Conservation (phyloP, 1,140 invertebrate genomes). For the Chironomus tepperi region DNA sequence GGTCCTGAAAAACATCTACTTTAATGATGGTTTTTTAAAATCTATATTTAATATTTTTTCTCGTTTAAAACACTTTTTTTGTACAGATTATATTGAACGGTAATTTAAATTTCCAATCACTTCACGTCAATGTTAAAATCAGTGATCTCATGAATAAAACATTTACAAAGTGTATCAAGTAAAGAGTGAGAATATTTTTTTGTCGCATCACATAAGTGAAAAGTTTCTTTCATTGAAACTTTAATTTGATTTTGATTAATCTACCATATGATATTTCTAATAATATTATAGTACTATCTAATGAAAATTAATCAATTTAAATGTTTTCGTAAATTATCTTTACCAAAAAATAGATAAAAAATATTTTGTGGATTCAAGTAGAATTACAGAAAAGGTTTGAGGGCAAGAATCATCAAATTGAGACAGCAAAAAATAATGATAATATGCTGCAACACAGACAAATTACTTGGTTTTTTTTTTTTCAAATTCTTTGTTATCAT, state of each 20-base stretch:
- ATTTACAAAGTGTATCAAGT: background rate
- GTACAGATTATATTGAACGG: no score
- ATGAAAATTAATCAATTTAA: no score
- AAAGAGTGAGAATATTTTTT: background rate
- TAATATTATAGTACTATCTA: no score
- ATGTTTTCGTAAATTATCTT: no score
- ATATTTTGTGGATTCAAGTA: no score
- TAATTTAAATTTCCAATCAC: background rate
- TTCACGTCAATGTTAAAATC: conserved; percentile 7
- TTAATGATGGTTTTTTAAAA: no score
- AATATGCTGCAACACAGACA: conserved; percentile 9
- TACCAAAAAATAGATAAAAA: no score
- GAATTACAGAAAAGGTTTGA: no score
- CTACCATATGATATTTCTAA: background rate
- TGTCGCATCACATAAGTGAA: background rate
- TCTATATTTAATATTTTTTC: no score
- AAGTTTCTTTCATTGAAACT: background rate
- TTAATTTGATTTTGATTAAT: conserved; percentile 1
- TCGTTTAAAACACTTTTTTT: no score
- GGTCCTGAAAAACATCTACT: no score
- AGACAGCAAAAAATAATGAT: background rate
- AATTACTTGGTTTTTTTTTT: background rate
- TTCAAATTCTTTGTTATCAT: background rate
- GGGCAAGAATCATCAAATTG: background rate
- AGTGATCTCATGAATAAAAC: background rate